These are phyloP conservation scores for Atherinomorus stipes DNA, from an alignment of 2,113 vertebrate genomes.

Conservation along the genomic window DNA sequence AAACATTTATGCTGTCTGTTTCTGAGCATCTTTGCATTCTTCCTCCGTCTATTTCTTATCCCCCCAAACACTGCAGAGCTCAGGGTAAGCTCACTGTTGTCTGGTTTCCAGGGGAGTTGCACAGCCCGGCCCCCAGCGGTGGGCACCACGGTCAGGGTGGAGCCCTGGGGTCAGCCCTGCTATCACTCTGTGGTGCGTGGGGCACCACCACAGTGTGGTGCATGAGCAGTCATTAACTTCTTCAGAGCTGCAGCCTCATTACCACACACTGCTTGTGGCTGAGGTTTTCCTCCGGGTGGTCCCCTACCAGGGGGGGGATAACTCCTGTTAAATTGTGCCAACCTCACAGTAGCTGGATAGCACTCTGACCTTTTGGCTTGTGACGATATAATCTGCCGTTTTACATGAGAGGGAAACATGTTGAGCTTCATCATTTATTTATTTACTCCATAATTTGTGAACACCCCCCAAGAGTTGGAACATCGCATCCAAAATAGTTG, in stretches of 20 bases:
- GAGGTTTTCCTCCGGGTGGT: conserved; percentile 57
- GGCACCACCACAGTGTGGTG: conserved; percentile 21
- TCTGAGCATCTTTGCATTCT: background rate
- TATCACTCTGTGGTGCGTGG: conserved; percentile 37
- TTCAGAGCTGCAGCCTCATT: conserved; percentile 49
- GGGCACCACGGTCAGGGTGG: conserved; percentile 33
- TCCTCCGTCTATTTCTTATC: conserved; percentile 5
- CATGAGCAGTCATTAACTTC: conserved; percentile 52
- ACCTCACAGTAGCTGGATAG: conserved; percentile 18
- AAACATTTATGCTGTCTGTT: conserved; percentile 37
- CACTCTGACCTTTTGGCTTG: conserved; percentile 42
- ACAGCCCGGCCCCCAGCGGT: conserved; percentile 18
- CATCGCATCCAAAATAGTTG: conserved; percentile 5
- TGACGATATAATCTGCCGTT: conserved; percentile 13
- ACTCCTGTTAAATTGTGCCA: conserved; percentile 53
- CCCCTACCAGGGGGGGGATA: conserved; percentile 23
- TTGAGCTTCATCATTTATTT: conserved; percentile 19
- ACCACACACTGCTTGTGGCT: conserved; percentile 36
- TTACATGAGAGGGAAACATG: background rate
- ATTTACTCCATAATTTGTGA: conserved; percentile 33
- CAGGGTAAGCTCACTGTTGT: conserved; percentile 28
- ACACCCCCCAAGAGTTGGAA: conserved; percentile 4
- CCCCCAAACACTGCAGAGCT: conserved; percentile 4
- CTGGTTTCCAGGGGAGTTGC: conserved; percentile 29
- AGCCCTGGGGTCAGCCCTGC: conserved; percentile 43